phyloP scores from a whole-genome alignment of 2,113 vertebrate species.

The Coryphaenoides rupestris region DNA sequence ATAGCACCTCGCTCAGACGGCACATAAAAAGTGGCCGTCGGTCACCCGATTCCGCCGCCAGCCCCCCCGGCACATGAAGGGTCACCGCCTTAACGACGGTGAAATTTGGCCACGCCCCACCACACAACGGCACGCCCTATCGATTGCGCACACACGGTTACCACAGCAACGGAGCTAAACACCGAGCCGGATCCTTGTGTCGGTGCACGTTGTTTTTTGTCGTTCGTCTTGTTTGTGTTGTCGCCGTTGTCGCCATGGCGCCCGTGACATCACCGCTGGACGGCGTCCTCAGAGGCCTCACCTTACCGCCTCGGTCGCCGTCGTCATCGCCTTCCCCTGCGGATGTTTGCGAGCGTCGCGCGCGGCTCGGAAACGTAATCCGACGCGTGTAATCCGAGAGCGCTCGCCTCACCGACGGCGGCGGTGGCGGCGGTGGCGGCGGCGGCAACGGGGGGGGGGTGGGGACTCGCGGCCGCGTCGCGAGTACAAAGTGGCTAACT shows the following conservation, averaged over 20 bases:
- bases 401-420: neutral
- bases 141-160: constrained; percentile 38
- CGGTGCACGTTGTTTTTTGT: too few species aligned
- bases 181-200: neutral
- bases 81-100: constrained; percentile 43
- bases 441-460: too few species aligned
- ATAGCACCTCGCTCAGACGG: constrained; percentile 49
- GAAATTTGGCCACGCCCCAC: constrained; percentile 36
- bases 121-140: too few species aligned
- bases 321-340: too few species aligned
- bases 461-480: neutral
- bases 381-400: neutral
- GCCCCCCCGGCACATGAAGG: constrained; percentile 43
- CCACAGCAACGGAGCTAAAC: constrained; percentile 46
- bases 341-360: neutral
- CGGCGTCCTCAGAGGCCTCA: neutral
- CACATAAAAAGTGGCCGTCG: constrained; percentile 54
- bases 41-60: constrained; percentile 51
- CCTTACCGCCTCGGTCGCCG: neutral
- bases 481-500: neutral
- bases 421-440: neutral
- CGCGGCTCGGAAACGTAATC: constrained; percentile 16
- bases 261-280: neutral
- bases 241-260: neutral
- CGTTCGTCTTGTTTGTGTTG: too few species aligned